Conservation (phyloP, 2,113 vertebrate species). For the Sander lucioperca region DNA sequence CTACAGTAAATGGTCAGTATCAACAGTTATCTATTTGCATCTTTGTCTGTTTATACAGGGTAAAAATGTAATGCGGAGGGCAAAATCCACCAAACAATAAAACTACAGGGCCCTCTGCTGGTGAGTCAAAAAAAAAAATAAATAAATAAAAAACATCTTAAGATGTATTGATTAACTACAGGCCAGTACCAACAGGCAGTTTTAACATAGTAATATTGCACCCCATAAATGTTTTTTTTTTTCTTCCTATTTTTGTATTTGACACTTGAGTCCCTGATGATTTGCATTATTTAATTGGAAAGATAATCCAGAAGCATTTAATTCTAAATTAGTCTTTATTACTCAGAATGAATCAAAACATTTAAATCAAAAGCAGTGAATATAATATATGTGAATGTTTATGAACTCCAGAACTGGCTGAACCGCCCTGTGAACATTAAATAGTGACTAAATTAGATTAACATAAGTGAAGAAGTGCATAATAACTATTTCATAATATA, state of each 20-base stretch:
- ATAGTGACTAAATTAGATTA: constrained; percentile 4
- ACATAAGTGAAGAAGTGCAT: constrained; percentile 20
- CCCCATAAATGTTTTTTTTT: not conserved
- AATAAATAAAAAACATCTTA: not conserved
- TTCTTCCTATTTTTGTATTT: not conserved
- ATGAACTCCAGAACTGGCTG: not conserved
- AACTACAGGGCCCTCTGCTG: constrained; percentile 29
- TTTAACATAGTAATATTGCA: not conserved
- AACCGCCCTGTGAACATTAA: not conserved
- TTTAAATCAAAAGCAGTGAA: constrained; percentile 34
- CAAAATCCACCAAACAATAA: not conserved
- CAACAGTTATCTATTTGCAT: not conserved
- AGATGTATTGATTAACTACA: not conserved
- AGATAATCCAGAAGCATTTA: constrained; percentile 6
- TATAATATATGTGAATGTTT: constrained; percentile 20
- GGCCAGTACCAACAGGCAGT: not conserved
- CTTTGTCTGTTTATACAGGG: not conserved
- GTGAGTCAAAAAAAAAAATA: not conserved
- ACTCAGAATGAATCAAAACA: constrained; percentile 49
- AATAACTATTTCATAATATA: not conserved
- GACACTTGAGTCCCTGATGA: not conserved
- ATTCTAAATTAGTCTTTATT: constrained; percentile 45
- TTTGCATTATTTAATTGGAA: not conserved
- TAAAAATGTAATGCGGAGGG: not conserved
- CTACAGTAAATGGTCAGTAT: not conserved